Conservation (phyloP, 2,113 vertebrate species). For the Rhodinocichla rosea region DNA sequence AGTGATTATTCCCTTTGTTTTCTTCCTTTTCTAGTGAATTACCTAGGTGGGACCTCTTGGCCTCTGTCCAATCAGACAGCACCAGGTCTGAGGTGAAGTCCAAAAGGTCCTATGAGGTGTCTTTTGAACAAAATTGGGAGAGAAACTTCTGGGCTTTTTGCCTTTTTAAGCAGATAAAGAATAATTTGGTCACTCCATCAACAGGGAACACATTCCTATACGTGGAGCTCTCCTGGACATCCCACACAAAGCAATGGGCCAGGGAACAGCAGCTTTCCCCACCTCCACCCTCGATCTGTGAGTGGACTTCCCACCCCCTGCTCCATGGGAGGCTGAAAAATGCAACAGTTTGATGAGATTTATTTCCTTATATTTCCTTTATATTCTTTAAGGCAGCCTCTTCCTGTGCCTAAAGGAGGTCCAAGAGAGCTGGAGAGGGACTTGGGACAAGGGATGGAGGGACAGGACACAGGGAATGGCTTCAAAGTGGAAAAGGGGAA, state of each 20-base stretch:
- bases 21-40: not conserved
- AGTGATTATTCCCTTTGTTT: not conserved
- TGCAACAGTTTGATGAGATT: not conserved
- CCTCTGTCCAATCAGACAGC: not conserved
- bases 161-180: not conserved
- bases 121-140: not conserved
- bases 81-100: not conserved
- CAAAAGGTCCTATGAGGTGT: not conserved
- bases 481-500: not conserved
- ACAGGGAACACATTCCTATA: not conserved
- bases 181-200: not conserved
- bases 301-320: not conserved
- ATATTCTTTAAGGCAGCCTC: not conserved
- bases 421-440: not conserved
- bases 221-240: not conserved
- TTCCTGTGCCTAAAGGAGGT: not conserved
- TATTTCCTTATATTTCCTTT: not conserved
- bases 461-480: not conserved
- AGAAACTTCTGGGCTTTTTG: not conserved
- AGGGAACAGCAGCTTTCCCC: not conserved
- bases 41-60: not conserved
- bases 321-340: not conserved
- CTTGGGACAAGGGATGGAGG: not conserved
- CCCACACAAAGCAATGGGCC: not conserved
- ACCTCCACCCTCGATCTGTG: accelerated